Percentiles rank a stretch among this genome's conserved stretches.
These are phyloP conservation scores for Nomada ruficornis DNA, from an alignment of 2,888 invertebrate species.

Conservation along the genomic window DNA sequence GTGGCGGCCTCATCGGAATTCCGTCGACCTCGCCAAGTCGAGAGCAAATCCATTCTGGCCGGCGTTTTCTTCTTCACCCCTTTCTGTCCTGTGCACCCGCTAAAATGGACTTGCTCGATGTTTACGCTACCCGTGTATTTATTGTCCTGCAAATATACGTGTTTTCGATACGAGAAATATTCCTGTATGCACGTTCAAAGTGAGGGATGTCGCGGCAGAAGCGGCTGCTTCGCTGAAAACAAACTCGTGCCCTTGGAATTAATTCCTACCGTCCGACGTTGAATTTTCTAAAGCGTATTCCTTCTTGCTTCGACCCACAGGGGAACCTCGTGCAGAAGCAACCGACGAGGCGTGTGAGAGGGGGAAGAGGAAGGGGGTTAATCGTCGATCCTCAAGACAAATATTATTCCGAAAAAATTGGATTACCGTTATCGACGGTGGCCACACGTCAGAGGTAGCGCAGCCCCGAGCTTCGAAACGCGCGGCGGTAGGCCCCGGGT, in stretches of 20 bases:
- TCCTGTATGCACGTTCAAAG: conserved; percentile 9
- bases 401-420: conserved; percentile 84
- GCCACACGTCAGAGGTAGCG: conserved; percentile 70
- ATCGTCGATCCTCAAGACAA: conserved; percentile 82
- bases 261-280: not conserved
- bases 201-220: not conserved
- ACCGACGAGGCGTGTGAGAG: not conserved
- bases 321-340: no score
- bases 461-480: conserved; percentile 24
- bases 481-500: not conserved
- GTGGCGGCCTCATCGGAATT: conserved; percentile 79
- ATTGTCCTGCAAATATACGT: conserved; percentile 41
- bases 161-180: conserved; percentile 20
- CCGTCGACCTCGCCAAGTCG: conserved; percentile 75
- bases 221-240: no score
- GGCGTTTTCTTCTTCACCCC: conserved; percentile 30
- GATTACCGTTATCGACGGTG: conserved; percentile 82
- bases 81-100: conserved; percentile 30
- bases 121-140: conserved; percentile 34
- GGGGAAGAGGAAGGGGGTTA: conserved; percentile 19
- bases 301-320: no score
- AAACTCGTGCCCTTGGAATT: no score
- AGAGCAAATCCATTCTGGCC: conserved; percentile 78
- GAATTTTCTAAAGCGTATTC: no score
- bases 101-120: conserved; percentile 13